Base-by-base conservation (phyloP, 1,140 invertebrate species). In the Conus betulinus region DNA sequence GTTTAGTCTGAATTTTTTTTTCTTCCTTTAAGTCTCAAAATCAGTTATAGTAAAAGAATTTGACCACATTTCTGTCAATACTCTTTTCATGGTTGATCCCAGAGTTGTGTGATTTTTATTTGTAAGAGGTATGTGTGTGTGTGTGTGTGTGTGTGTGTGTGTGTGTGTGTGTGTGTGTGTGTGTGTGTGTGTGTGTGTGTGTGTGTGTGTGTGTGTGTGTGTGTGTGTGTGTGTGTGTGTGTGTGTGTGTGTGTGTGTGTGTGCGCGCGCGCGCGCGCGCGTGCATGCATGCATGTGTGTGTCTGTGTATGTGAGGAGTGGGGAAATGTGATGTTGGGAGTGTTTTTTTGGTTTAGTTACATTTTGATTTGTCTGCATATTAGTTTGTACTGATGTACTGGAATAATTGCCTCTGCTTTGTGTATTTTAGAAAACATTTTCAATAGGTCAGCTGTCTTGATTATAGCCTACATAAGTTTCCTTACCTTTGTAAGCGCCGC, bases 61-160 rank as follows among this genome's bases (percentile, higher is more conserved):
- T 39, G 39, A 39, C 39, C 39, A 39, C 39, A 39, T 39, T 39
- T 39, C 39, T 39, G 39, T 39, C 39, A 39, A 39, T 1, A 39
- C 39, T 39, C 39, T 39, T 39, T 39, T 3, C 3, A 3, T 39
- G 39, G 39, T 39, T 39, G 39, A 39, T 39, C 39, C 39, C 39
- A 39, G 39, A 39, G 39, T 39, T 39, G 39, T 39, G 39, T 39
- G 3, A 39, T 39, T 39, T 39, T 39, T 39, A 39, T 0, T 39
- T 39, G 39, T 39, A 1, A 39, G 39, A n/a, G n/a, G n/a, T n/a
- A 27, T 82, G 83, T 60, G 83, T 84, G 83, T 63, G 83, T 84
- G 53, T 60, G 1, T 53, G 81, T 25, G 51, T 57, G 82, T 57
- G 57, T 84, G 84, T 39, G 3, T 85, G 84, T 39, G 13, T 71